These are phyloP conservation scores for Setophaga kirtlandii DNA, from an alignment of 2,113 vertebrate genomes.

Conservation along the genomic window DNA sequence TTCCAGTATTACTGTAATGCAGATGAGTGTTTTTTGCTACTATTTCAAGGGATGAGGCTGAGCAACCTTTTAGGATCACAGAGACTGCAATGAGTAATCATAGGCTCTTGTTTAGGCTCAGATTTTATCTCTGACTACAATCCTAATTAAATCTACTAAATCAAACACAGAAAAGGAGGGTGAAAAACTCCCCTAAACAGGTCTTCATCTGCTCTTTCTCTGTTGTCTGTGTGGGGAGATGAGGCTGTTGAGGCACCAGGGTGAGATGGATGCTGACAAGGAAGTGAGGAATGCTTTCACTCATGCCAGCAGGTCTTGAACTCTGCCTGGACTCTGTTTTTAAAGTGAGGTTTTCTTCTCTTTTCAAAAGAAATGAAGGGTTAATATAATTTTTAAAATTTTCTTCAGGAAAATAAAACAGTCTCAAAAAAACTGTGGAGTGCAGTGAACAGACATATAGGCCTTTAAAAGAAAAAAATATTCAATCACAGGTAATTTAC, in stretches of 20 bases:
- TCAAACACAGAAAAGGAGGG: neutral
- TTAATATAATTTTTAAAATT: neutral
- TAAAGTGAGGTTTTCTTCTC: neutral
- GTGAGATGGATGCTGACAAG: neutral
- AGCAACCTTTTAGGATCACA: neutral
- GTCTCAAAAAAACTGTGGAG: neutral
- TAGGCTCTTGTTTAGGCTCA: neutral
- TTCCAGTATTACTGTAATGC: neutral
- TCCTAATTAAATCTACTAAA: neutral
- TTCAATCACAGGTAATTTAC: neutral
- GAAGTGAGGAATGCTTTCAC: neutral
- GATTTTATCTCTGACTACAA: neutral
- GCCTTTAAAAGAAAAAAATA: accelerated
- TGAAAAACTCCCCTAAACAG: neutral
- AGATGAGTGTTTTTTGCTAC: neutral
- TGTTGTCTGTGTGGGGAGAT: neutral
- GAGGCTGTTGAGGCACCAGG: neutral
- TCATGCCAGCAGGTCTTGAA: neutral
- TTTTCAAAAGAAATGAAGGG: neutral
- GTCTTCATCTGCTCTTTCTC: neutral
- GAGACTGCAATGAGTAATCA: neutral
- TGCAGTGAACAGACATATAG: neutral
- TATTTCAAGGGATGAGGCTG: neutral
- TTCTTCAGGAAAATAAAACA: neutral
- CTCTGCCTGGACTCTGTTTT: neutral